phyloP scores from a whole-genome alignment of 1,140 invertebrate species.

The Elysia chlorotica region DNA sequence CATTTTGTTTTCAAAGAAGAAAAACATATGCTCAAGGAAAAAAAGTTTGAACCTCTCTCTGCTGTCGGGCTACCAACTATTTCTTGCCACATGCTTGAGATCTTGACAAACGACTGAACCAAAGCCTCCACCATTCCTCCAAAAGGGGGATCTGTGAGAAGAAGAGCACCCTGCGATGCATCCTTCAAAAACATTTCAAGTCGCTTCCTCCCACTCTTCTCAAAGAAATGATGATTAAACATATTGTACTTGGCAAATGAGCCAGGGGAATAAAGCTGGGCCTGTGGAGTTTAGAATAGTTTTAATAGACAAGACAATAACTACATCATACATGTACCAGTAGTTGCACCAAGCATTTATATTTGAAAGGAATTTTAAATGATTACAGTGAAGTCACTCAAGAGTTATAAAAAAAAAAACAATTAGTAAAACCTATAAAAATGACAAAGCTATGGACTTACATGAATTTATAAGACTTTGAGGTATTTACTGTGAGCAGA shows the following conservation, averaged over 20 bases:
- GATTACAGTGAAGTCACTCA: background rate
- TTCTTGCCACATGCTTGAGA: constrained; percentile 52
- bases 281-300: too few species aligned
- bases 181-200: constrained; percentile 70
- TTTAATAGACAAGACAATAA: background rate
- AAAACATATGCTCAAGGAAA: too few species aligned
- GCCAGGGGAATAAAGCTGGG: constrained; percentile 72
- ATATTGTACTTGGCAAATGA: constrained; percentile 83
- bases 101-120: constrained; percentile 70
- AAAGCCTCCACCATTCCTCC: constrained; percentile 83
- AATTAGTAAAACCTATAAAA: background rate
- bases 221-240: constrained; percentile 88
- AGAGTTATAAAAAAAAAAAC: background rate
- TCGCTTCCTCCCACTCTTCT: constrained; percentile 64
- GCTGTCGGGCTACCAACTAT: too few species aligned
- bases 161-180: constrained; percentile 66
- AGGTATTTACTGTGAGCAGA: too few species aligned
- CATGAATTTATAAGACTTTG: background rate
- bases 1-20: too few species aligned
- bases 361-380: background rate
- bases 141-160: constrained; percentile 90
- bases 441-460: too few species aligned
- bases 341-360: background rate
- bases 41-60: too few species aligned
- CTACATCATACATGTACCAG: background rate